Evolutionary conservation across 1,140 invertebrate genomes (phyloP), one percentile per base, ranked within the genome.

Genomic region (Drosophila auraria): DNA sequence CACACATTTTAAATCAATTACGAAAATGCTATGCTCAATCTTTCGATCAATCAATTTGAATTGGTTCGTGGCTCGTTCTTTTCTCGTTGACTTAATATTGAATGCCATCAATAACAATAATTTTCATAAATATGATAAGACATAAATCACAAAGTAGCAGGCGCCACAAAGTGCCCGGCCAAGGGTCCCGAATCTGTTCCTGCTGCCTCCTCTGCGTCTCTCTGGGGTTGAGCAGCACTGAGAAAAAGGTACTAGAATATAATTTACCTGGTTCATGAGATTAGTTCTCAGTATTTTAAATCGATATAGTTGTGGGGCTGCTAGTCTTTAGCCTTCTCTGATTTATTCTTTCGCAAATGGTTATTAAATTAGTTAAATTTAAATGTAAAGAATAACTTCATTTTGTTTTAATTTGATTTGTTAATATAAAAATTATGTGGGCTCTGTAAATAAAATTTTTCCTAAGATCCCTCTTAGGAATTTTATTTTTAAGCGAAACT

Each of bases 21-120:
- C 66, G 58, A 36, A 73, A 80, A 73, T 63, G 44, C 50, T 75
- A 45, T 17, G 57, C 58, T 73, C 75, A 78, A 90, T 87, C 42
- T 70, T 87, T 82, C 83, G 80, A 87, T 87, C 84, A 87, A 87
- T 87, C 78, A 87, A 70, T 71, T 44, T 63, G 58, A 51, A 38
- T 79, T 59, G 53, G 53, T 30, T 70, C 51, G 15, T 73, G 47
- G 27, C 49, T 65, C 23, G 36, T 66, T 77, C 58, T 53, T 38
- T 68, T 49, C 14, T 51, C 50, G 45, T 50, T 57, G 64, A 45
- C 78, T 83, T 81, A 60, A 90, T 89, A 89, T 84, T 86, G 86
- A 89, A 89, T 90, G 80, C 86, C 81, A 89, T 89, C 84, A 89
- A 89, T 90, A 89, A 90, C 82, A 89, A 89, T 89, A 89, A 89